A percentile compares a stretch with the other conserved stretches of the same genome.
Evolutionary conservation across 2,113 vertebrate species (phyloP).

Genomic region (Sceloporus tristichus): DNA sequence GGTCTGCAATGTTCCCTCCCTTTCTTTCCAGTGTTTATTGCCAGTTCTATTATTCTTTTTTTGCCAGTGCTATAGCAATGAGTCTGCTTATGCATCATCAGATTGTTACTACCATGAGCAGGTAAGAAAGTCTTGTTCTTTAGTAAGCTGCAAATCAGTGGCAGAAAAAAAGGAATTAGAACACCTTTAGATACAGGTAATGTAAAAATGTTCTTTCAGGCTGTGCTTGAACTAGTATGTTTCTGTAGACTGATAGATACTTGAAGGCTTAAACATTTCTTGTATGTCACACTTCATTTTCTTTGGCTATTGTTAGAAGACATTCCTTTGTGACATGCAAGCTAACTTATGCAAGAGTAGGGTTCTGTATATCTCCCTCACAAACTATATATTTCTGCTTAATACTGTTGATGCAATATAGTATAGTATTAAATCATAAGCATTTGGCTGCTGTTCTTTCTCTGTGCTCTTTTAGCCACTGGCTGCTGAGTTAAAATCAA

Average conservation of each 20-base stretch:
- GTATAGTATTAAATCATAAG: neutral
- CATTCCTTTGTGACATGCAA: neutral
- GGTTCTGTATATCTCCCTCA: neutral
- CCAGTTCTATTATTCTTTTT: neutral
- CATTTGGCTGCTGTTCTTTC: neutral
- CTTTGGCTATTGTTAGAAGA: neutral
- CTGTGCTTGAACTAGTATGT: neutral
- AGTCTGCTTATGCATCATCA: neutral
- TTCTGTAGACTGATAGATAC: fast-evolving
- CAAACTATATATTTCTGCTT: neutral
- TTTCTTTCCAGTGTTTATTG: neutral
- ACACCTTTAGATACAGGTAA: neutral
- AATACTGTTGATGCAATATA: too few relatives aligned
- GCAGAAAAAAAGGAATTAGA: neutral
- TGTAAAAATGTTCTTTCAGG: neutral
- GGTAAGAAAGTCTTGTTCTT: neutral
- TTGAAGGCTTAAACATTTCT: neutral
- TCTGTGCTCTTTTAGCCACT: neutral
- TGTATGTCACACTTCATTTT: neutral
- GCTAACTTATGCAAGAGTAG: neutral
- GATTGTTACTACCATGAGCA: neutral
- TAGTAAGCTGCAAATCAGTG: neutral
- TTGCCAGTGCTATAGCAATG: neutral
- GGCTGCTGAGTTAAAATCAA: neutral
- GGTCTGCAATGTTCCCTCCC: neutral